Base-by-base conservation (phyloP, 2,888 invertebrate species). In the Onthophagus sagittarius region DNA sequence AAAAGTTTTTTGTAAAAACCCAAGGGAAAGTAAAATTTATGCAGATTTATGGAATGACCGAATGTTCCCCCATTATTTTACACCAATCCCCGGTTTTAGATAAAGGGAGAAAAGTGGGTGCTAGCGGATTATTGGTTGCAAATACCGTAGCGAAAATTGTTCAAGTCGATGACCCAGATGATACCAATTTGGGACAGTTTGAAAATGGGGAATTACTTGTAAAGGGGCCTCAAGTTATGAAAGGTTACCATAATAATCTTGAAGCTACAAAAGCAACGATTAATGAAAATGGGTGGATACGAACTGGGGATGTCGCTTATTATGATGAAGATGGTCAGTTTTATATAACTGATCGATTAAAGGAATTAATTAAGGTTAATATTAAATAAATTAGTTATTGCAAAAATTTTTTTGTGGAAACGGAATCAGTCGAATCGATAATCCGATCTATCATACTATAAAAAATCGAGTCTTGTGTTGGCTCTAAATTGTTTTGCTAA, bases 211-310 rank as follows among this genome's bases (percentile, higher is more conserved):
- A 95, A 82, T 82, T 95, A 5, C 88, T 90, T 73, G 85, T 93
- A 0, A 88, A 89, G 65, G 94, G 95, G 0, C 94, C 94, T 0
- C 93, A 94, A 85, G 89, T 94, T 1, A 94, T 94, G 93, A 79
- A 79, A 71, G 79, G 94, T 0, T 96, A 96, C 82, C 88, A 89
- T 75, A 89, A 92, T 75, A 92, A 94, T 80, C 88, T 89, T 5
- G 86, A 91, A 81, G 94, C 93, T 0, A 95, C 92, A 14, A 84
- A 86, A 2, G 89, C 91, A 11, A 88, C 88, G 13, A 89, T 94
- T 72, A 70, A 73, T 71, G 88, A 86, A 63, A 89, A 90, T 23
- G 92, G 91, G 4, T 95, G 94, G 94, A 85, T 94, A 13, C 90
- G 89, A 80, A 89, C 91, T 15, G 93, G 94, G 15, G 91, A 95